Base-by-base conservation (phyloP, 2,797 vertebrate genomes). In the Pantherophis alleghaniensis region DNA sequence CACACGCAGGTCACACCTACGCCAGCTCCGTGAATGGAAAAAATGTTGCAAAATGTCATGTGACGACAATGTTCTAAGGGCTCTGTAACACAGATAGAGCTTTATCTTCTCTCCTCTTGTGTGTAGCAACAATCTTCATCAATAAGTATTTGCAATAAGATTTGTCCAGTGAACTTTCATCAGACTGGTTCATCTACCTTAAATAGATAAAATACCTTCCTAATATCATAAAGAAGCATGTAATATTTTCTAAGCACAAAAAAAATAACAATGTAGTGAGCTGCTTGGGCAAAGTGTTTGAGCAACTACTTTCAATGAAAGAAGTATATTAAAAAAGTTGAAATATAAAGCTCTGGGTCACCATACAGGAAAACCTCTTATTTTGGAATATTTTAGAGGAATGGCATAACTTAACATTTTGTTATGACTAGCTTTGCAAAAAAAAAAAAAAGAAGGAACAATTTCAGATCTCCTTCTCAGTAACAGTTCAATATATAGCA, bases 401-500 rank as follows among this genome's bases (percentile, higher is more conserved):
- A 55, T 1, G 28, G 0, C 42, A 95, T 83, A 74, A 93, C 1
- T 90, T 53, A 95, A 94, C 86, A 7, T 26, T 92, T 7, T 90
- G 88, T 74, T 89, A 91, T 86, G 26, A 26, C 61, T 90, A 90
- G 92, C 89, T 59, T 89, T 90, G 32, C 32, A 74, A 74, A 94
- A 93, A n/a, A 2, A 42, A 37, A 37, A 37, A 37, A 90, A 91
- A 11, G 2, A 91, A 12, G 28, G 91, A 79, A 89, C 79, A 74
- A 0, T 91, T 60, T 79, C 94, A 86, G 20, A 89, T 89, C 14
- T 28, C 22, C 9, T 91, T 92, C 86, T 42, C 61, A 94, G 22
- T 60, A 91, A 5, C 59, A 88, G 0, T 56, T 96, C 88, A 69
- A 96, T 42, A 55, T 89, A 63, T 18, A 0, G 22, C 92, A 93